Percentiles rank a stretch among this genome's conserved stretches.
Conservation (phyloP, 2,888 invertebrate genomes). For the Andrena hattorfiana region DNA sequence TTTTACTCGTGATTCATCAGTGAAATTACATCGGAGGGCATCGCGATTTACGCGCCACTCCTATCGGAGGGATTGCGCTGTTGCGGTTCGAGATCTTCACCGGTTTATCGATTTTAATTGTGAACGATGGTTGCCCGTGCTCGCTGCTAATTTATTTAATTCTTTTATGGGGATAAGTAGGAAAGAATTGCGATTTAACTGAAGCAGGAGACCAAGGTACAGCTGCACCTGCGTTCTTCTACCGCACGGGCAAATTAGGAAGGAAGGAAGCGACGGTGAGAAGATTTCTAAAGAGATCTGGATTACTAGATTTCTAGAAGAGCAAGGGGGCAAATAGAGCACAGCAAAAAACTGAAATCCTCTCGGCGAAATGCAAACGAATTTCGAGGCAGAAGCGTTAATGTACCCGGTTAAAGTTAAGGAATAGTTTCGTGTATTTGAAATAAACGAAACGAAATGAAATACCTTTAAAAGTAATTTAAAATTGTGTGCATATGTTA, state of each 20-base stretch:
- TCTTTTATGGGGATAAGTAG: neutral
- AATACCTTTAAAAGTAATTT: neutral
- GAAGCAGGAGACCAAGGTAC: neutral
- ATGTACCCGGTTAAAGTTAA: neutral
- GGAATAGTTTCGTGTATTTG: neutral
- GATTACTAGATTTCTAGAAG: slow-evolving; percentile 27
- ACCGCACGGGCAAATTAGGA: slow-evolving; percentile 20
- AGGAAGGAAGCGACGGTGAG: slow-evolving; percentile 15
- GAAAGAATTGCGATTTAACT: slow-evolving; percentile 3
- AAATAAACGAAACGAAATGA: neutral
- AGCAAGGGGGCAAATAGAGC: slow-evolving; percentile 10
- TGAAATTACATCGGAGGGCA: neutral
- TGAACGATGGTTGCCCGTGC: neutral
- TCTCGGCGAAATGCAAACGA: neutral
- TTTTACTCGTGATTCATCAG: neutral
- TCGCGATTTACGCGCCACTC: neutral
- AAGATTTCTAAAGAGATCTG: slow-evolving; percentile 34
- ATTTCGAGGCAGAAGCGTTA: slow-evolving; percentile 10
- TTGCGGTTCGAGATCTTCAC: neutral
- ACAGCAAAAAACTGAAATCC: slow-evolving; percentile 5
- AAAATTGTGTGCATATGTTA: neutral
- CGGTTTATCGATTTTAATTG: neutral
- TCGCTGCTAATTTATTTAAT: neutral
- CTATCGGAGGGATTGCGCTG: neutral
- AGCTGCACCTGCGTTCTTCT: slow-evolving; percentile 8